phyloP scores from a whole-genome alignment of 2,888 invertebrate species.

The Diaprepes abbreviatus region DNA sequence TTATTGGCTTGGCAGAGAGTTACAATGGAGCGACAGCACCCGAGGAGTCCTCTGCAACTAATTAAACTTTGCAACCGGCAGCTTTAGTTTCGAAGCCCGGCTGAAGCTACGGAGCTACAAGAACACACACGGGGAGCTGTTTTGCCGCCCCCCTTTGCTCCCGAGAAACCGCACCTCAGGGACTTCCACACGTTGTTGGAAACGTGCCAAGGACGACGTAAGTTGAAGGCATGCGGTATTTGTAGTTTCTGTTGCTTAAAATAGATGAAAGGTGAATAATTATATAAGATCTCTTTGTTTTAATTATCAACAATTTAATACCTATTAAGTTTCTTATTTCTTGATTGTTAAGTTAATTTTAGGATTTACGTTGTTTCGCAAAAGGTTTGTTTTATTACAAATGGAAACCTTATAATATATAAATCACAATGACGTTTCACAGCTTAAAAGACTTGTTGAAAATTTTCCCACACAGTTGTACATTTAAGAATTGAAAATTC shows the following conservation, averaged over 20 bases:
- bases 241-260: too few relatives aligned
- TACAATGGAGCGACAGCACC: conserved; percentile 64
- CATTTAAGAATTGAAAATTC: too few relatives aligned
- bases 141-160: conserved; percentile 10
- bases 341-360: too few relatives aligned
- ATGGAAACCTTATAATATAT: too few relatives aligned
- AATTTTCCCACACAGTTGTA: too few relatives aligned
- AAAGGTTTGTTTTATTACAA: too few relatives aligned
- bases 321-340: too few relatives aligned
- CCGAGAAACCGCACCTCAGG: conserved; percentile 43
- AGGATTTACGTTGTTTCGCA: too few relatives aligned
- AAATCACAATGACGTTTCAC: too few relatives aligned
- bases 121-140: conserved; percentile 52
- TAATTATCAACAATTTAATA: too few relatives aligned
- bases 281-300: not conserved
- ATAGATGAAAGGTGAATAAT: not conserved
- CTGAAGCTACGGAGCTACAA: conserved; percentile 55
- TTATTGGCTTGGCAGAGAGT: conserved; percentile 51
- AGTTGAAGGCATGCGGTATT: conserved; percentile 32
- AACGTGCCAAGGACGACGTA: conserved; percentile 40
- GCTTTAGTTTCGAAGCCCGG: conserved; percentile 62
- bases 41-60: conserved; percentile 65
- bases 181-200: conserved; percentile 44
- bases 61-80: conserved; percentile 69
- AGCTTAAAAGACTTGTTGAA: too few relatives aligned